These are phyloP conservation scores for Dascillus cervinus DNA, from an alignment of 2,888 invertebrate genomes.

Conservation along the genomic window DNA sequence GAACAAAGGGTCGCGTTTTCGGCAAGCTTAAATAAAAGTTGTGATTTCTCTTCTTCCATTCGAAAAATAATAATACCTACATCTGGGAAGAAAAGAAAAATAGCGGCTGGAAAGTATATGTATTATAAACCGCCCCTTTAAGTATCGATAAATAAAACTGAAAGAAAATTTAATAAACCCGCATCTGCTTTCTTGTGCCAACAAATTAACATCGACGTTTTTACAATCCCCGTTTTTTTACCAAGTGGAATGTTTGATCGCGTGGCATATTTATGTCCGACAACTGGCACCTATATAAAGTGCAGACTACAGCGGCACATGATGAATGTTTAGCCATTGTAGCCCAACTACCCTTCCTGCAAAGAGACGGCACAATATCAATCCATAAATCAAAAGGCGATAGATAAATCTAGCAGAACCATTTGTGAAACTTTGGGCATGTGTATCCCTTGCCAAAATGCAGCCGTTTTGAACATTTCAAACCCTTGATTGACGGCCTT, in stretches of 20 bases:
- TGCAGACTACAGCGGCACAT: conserved; percentile 26
- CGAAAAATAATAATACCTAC: not conserved
- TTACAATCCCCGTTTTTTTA: conserved; percentile 37
- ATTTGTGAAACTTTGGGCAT: conserved; percentile 31
- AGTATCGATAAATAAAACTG: conserved; percentile 18
- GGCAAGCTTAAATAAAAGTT: too few species aligned
- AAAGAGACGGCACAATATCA: conserved; percentile 40
- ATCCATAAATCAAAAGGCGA: conserved; percentile 41
- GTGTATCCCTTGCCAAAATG: conserved; percentile 25
- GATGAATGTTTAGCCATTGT: conserved; percentile 38
- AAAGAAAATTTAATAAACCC: conserved; percentile 33
- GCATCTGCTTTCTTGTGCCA: conserved; percentile 39
- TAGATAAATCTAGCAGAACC: conserved; percentile 37
- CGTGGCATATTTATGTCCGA: conserved; percentile 41
- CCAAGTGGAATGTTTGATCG: conserved; percentile 30
- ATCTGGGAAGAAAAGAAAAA: not conserved
- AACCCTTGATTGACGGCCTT: conserved; percentile 23
- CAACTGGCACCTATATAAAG: conserved; percentile 36
- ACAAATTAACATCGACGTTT: conserved; percentile 41
- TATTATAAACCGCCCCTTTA: not conserved
- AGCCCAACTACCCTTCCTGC: conserved; percentile 34
- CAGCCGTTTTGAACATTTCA: conserved; percentile 21
- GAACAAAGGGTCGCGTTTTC: conserved; percentile 37
- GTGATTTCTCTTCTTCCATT: not conserved
- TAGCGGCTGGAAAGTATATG: conserved; percentile 1